Evolutionary conservation across 2,797 vertebrate genomes (phyloP).

Genomic region (Lophotriccus pileatus): DNA sequence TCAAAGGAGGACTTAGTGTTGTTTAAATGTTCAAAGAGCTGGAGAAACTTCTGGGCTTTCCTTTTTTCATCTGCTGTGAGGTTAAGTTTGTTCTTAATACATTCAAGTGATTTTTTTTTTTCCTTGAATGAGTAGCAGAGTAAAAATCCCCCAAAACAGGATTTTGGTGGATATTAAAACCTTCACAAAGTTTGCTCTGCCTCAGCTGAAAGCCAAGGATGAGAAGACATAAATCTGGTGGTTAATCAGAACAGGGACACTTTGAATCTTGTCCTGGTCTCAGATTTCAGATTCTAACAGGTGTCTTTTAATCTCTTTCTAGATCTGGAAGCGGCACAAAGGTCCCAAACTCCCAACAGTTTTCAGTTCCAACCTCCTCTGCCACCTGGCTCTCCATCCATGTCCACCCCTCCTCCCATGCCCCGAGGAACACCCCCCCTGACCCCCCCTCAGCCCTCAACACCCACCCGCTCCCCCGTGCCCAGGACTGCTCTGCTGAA

Average conservation of each 20-base stretch:
- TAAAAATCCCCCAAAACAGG: background rate
- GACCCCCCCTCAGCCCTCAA: slow-evolving; percentile 50
- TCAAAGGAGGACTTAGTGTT: background rate
- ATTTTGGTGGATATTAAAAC: background rate
- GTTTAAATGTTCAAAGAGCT: background rate
- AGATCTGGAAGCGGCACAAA: slow-evolving; percentile 65
- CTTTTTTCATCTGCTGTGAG: background rate
- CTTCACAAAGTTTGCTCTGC: background rate
- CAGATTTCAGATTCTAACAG: background rate
- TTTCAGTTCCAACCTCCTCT: slow-evolving; percentile 88
- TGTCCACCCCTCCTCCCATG: slow-evolving; percentile 84
- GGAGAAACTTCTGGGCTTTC: background rate
- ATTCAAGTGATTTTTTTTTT: background rate
- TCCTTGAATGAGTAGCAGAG: background rate
- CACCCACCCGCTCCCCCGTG: slow-evolving; percentile 80
- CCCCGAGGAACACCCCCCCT: slow-evolving; percentile 86
- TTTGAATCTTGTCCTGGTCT: background rate
- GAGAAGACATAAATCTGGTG: background rate
- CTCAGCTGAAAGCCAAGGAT: background rate
- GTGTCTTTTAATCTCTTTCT: background rate
- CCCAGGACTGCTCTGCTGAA: slow-evolving; percentile 83
- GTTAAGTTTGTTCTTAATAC: background rate
- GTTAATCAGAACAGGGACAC: background rate
- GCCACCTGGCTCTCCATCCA: slow-evolving; percentile 81
- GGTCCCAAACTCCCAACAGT: slow-evolving; percentile 54